Percentiles rank a stretch among this genome's conserved stretches.
These are phyloP conservation scores for Lagocephalus sceleratus DNA, from an alignment of 2,797 vertebrate species.

Conservation along the genomic window DNA sequence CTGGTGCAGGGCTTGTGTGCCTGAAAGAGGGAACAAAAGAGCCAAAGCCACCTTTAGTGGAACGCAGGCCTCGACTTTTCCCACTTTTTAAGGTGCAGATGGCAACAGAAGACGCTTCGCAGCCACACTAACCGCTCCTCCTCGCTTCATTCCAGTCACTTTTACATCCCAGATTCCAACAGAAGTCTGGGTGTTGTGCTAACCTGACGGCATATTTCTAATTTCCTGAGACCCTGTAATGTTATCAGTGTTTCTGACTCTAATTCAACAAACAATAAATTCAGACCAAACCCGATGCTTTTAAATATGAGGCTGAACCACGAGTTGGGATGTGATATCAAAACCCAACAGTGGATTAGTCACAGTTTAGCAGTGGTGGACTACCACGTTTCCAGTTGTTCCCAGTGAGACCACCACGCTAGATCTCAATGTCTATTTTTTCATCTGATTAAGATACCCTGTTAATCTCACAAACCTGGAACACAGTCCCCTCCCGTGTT, in stretches of 20 bases:
- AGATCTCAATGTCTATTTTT: too few relatives aligned
- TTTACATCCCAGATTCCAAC: background rate
- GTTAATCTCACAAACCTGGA: too few relatives aligned
- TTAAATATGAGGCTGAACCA: too few relatives aligned
- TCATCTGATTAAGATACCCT: too few relatives aligned
- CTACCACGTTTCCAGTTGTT: too few relatives aligned
- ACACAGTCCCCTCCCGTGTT: background rate
- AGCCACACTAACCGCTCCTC: background rate
- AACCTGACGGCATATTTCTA: background rate
- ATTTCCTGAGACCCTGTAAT: background rate
- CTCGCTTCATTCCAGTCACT: background rate
- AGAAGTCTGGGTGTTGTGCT: background rate
- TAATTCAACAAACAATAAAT: too few relatives aligned
- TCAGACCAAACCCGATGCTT: too few relatives aligned
- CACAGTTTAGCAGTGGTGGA: too few relatives aligned
- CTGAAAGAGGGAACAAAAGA: slow-evolving; percentile 69
- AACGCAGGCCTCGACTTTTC: slow-evolving; percentile 19
- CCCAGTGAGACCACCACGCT: too few relatives aligned
- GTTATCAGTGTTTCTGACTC: too few relatives aligned
- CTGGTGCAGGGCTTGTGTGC: slow-evolving; percentile 65
- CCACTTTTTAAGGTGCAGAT: background rate
- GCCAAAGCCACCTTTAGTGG: slow-evolving; percentile 55
- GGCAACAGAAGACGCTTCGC: slow-evolving; percentile 2
- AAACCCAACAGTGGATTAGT: too few relatives aligned
- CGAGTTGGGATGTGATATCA: too few relatives aligned